Evolutionary conservation across 2,797 vertebrate genomes (phyloP).

Genomic region (Hydrophis major): DNA sequence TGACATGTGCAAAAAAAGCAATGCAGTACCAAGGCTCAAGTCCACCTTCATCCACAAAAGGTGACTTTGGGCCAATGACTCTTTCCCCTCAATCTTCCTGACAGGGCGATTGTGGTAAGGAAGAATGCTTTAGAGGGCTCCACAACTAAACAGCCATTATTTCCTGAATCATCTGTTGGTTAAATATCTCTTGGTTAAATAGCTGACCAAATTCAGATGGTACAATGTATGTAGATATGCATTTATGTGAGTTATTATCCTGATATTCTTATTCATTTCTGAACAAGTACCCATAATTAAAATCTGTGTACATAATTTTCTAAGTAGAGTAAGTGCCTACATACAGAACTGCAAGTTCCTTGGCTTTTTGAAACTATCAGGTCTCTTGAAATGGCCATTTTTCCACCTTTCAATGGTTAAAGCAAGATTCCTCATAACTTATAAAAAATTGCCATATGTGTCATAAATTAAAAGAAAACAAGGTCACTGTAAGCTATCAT

Average conservation of each 20-base stretch:
- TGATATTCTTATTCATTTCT: neutral
- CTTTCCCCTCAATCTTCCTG: neutral
- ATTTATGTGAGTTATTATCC: neutral
- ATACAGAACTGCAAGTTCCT: neutral
- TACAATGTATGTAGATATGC: neutral
- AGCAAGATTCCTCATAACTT: neutral
- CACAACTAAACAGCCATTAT: neutral
- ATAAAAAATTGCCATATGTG: neutral
- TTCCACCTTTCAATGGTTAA: neutral
- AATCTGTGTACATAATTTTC: neutral
- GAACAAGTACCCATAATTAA: neutral
- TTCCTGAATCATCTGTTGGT: neutral
- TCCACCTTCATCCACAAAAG: neutral
- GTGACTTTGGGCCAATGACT: neutral
- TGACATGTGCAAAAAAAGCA: neutral
- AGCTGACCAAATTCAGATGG: neutral
- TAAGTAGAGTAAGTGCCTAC: neutral
- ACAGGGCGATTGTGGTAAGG: neutral
- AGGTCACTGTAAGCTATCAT: neutral
- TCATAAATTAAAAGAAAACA: neutral
- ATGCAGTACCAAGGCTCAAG: neutral
- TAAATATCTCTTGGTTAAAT: neutral
- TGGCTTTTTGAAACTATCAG: neutral
- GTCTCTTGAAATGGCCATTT: neutral
- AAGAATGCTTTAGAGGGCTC: neutral